phyloP scores from a whole-genome alignment of 37 sponge, comb jelly and placozoan genomes.

The Axinella damicornis region DNA sequence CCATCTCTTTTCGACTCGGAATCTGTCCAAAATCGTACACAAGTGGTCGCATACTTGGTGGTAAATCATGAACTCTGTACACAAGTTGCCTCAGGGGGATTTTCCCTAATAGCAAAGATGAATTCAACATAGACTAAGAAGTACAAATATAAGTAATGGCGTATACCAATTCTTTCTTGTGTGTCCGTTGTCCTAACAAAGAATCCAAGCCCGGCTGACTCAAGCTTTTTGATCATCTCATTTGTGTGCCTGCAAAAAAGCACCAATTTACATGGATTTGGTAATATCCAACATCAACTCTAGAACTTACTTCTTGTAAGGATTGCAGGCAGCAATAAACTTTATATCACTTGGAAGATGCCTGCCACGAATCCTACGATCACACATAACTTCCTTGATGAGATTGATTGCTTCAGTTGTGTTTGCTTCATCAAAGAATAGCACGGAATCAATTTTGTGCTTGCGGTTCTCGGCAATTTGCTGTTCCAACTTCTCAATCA shows the following conservation, averaged over 20 bases:
- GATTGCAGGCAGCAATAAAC: slow-evolving; percentile 96
- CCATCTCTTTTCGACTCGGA: slow-evolving; percentile 47
- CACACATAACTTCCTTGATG: slow-evolving; percentile 95
- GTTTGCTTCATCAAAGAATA: slow-evolving; percentile 98
- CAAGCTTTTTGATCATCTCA: slow-evolving; percentile 34
- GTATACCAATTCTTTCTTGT: slow-evolving; percentile 26
- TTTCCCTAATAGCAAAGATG: slow-evolving; percentile 54
- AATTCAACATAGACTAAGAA: neutral
- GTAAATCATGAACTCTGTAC: slow-evolving; percentile 88
- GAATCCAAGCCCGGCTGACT: slow-evolving; percentile 49
- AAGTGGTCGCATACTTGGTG: slow-evolving; percentile 84
- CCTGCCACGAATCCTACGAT: slow-evolving; percentile 73
- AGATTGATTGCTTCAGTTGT: slow-evolving; percentile 85
- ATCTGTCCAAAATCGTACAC: slow-evolving; percentile 9
- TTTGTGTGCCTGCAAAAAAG: slow-evolving; percentile 26
- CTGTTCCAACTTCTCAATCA: slow-evolving; percentile 51
- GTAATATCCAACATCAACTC: neutral
- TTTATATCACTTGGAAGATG: slow-evolving; percentile 64
- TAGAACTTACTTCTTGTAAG: slow-evolving; percentile 66
- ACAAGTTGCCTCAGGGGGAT: slow-evolving; percentile 89
- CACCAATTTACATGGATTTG: neutral
- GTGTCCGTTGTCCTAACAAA: slow-evolving; percentile 34
- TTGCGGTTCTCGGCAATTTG: slow-evolving; percentile 29
- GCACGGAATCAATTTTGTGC: slow-evolving; percentile 67
- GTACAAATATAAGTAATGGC: neutral